Percentiles rank a stretch among this genome's conserved stretches.
These are phyloP conservation scores for Drosophila bipectinata DNA, from an alignment of 1,140 invertebrate genomes.

Conservation along the genomic window DNA sequence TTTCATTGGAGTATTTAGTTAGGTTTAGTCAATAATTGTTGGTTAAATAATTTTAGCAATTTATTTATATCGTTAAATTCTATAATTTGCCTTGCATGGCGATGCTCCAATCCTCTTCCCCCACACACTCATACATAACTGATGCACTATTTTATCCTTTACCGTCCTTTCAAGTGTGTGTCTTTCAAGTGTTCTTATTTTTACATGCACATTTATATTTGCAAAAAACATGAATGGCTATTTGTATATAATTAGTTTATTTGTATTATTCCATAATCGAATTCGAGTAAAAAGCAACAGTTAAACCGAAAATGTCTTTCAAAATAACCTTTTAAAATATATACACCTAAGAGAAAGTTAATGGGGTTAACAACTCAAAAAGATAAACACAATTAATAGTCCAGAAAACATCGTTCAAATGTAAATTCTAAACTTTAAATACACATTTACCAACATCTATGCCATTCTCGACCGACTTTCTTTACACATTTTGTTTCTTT, in stretches of 20 bases:
- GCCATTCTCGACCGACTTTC: conserved; percentile 53
- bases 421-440: conserved; percentile 57
- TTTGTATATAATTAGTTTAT: conserved; percentile 73
- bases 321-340: conserved; percentile 40
- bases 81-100: conserved; percentile 77
- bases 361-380: conserved; percentile 16
- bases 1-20: conserved; percentile 57
- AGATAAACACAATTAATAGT: conserved; percentile 26
- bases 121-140: conserved; percentile 40
- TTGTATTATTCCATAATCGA: conserved; percentile 63
- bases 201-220: conserved; percentile 81
- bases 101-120: conserved; percentile 24
- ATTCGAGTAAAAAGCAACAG: conserved; percentile 41
- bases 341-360: conserved; percentile 32
- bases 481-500: conserved; percentile 55
- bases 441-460: conserved; percentile 76
- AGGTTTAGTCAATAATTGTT: conserved; percentile 50
- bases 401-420: conserved; percentile 43
- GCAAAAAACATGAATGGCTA: conserved; percentile 80
- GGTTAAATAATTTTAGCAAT: conserved; percentile 75
- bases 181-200: conserved; percentile 50
- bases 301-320: conserved; percentile 35
- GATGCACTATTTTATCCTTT: conserved; percentile 26
- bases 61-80: conserved; percentile 79
- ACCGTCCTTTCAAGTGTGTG: conserved; percentile 6